phyloP scores from a whole-genome alignment of 2,113 vertebrate genomes.

The Solea solea region DNA sequence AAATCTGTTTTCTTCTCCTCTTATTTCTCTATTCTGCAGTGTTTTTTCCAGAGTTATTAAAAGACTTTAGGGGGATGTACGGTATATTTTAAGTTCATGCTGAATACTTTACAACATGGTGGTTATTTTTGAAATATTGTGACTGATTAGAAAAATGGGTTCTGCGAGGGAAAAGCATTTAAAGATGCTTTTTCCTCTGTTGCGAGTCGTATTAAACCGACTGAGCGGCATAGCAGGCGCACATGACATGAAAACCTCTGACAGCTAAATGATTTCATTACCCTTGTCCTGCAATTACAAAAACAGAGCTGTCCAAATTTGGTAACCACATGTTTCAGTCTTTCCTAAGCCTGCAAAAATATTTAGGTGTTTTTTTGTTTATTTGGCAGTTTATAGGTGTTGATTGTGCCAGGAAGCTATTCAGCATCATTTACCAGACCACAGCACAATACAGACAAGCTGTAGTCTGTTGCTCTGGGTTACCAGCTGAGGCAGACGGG shows the following conservation, averaged over 20 bases:
- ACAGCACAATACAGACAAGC: constrained; percentile 42
- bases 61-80: constrained; percentile 7
- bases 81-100: constrained; percentile 20
- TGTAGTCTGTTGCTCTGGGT: constrained; percentile 50
- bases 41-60: not conserved
- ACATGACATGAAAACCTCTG: constrained; percentile 27
- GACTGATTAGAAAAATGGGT: constrained; percentile 6
- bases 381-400: constrained; percentile 48
- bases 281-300: constrained; percentile 28
- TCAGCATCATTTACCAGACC: constrained; percentile 52
- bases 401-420: constrained; percentile 51
- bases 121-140: constrained; percentile 7
- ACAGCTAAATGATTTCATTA: constrained; percentile 43
- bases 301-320: constrained; percentile 9
- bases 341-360: constrained; percentile 38
- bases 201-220: constrained; percentile 34
- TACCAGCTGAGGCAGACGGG: constrained; percentile 49
- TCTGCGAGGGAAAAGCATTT: constrained; percentile 36
- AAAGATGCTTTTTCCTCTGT: constrained; percentile 16
- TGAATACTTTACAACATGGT: constrained; percentile 36
- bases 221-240: constrained; percentile 8
- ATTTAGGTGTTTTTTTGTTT: constrained; percentile 29
- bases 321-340: constrained; percentile 46
- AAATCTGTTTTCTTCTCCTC: not conserved
- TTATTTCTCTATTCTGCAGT: constrained; percentile 1